Percentiles rank a stretch among this genome's conserved stretches.
These are phyloP conservation scores for Macrosteles quadrilineatus DNA, from an alignment of 1,140 invertebrate genomes.

Conservation along the genomic window DNA sequence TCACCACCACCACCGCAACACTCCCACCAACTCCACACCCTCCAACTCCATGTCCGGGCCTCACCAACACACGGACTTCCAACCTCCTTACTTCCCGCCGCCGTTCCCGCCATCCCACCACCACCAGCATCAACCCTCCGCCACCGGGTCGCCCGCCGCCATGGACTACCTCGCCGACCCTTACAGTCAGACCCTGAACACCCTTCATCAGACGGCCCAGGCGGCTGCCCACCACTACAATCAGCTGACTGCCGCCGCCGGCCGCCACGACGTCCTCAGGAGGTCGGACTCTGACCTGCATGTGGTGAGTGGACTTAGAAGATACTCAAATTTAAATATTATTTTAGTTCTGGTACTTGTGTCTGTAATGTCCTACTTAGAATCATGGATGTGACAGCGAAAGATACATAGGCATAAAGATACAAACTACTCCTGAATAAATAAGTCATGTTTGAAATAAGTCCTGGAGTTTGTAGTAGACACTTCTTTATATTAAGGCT, in stretches of 20 bases:
- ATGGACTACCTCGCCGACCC: constrained; percentile 61
- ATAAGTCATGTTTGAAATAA: too few species aligned
- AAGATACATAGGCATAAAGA: too few species aligned
- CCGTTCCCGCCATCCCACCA: constrained; percentile 82
- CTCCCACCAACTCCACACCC: constrained; percentile 59
- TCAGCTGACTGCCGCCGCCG: constrained; percentile 43
- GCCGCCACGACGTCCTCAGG: constrained; percentile 57
- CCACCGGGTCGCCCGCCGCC: constrained; percentile 41
- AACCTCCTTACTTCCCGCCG: constrained; percentile 94
- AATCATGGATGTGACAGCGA: too few species aligned
- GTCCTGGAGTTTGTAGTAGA: too few species aligned
- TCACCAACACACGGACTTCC: constrained; percentile 31
- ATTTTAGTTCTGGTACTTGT: too few species aligned
- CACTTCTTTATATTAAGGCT: too few species aligned
- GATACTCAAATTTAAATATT: too few species aligned
- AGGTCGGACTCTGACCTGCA: constrained; percentile 56
- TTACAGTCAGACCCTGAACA: constrained; percentile 67
- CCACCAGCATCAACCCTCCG: constrained; percentile 60
- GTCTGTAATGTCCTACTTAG: too few species aligned
- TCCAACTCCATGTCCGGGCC: constrained; percentile 61
- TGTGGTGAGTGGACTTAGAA: constrained; percentile 58
- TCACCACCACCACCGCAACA: constrained; percentile 55
- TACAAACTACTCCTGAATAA: too few species aligned
- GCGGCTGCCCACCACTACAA: constrained; percentile 46
- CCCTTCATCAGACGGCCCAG: constrained; percentile 63